Percentiles rank a stretch among this genome's conserved stretches.
Evolutionary conservation across 2,888 invertebrate species (phyloP).

Genomic region (Drosophila greeni): DNA sequence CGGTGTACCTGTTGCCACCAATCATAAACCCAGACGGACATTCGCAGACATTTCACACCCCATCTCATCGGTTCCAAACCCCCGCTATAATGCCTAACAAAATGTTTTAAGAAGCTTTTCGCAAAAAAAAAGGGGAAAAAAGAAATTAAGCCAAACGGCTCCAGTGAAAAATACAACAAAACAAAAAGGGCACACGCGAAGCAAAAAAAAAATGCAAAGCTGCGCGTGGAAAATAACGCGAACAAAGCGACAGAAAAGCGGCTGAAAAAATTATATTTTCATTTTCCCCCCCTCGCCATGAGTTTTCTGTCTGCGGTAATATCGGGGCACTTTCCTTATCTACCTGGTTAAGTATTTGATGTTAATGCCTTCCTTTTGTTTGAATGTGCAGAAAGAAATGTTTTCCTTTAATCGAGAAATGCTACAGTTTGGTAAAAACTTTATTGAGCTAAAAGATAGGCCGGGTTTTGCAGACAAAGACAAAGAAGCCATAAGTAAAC

Average conservation of each 20-base stretch:
- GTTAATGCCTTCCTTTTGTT: conserved; percentile 20
- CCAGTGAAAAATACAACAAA: conserved; percentile 6
- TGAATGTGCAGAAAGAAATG: background rate
- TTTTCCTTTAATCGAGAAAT: background rate
- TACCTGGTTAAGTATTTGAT: conserved; percentile 10
- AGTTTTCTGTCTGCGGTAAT: conserved; percentile 26
- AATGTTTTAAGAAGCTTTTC: conserved; percentile 64
- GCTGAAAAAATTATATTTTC: conserved; percentile 9
- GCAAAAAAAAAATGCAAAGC: conserved; percentile 21
- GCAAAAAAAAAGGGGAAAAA: background rate
- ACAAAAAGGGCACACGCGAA: conserved; percentile 10
- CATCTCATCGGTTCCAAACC: background rate
- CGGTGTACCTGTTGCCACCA: conserved; percentile 55
- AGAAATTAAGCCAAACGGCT: conserved; percentile 28
- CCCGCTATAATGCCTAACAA: conserved; percentile 40
- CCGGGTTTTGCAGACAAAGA: too few relatives aligned
- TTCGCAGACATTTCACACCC: conserved; percentile 18
- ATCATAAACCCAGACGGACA: conserved; percentile 30
- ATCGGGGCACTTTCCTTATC: conserved; percentile 24
- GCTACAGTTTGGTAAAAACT: too few relatives aligned
- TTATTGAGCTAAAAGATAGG: too few relatives aligned
- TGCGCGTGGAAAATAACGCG: conserved; percentile 52
- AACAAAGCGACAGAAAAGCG: conserved; percentile 41
- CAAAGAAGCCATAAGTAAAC: background rate
- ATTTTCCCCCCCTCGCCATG: background rate